Percentiles rank a stretch among this genome's conserved stretches.
phyloP scores from a whole-genome alignment of 2,797 vertebrate species.

The Brotula barbata region DNA sequence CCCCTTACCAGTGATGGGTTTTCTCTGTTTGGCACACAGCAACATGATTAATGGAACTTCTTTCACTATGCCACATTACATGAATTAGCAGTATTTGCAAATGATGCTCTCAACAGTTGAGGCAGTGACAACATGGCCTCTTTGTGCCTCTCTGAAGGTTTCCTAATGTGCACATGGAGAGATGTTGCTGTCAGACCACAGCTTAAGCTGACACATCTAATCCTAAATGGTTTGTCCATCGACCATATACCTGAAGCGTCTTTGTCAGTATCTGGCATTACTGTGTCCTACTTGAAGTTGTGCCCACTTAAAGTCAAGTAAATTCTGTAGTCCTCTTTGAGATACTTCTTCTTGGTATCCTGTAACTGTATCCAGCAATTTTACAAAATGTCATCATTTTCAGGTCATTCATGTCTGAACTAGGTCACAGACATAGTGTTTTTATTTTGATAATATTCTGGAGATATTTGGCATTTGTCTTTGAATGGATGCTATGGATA shows the following conservation, averaged over 20 bases:
- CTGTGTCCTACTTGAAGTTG: neutral
- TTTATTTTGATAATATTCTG: too few relatives aligned
- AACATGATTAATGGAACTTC: neutral
- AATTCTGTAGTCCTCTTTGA: conserved; percentile 6
- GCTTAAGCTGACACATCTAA: too few relatives aligned
- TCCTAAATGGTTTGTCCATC: too few relatives aligned
- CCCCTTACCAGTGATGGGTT: neutral
- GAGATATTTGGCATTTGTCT: too few relatives aligned
- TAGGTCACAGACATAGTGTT: too few relatives aligned
- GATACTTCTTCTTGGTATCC: neutral
- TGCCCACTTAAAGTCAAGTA: neutral
- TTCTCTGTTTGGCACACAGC: neutral
- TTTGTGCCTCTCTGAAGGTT: too few relatives aligned
- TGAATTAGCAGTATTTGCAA: neutral
- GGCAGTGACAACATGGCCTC: neutral
- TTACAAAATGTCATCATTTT: too few relatives aligned
- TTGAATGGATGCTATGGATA: too few relatives aligned
- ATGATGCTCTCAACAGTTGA: neutral
- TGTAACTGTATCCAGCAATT: too few relatives aligned
- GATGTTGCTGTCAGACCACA: neutral
- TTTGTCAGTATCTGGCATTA: neutral
- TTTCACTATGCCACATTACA: neutral
- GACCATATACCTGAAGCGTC: neutral
- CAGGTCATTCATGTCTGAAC: too few relatives aligned
- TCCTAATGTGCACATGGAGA: too few relatives aligned